Evolutionary conservation across 2,113 vertebrate species (phyloP).

Genomic region (Notechis scutatus): DNA sequence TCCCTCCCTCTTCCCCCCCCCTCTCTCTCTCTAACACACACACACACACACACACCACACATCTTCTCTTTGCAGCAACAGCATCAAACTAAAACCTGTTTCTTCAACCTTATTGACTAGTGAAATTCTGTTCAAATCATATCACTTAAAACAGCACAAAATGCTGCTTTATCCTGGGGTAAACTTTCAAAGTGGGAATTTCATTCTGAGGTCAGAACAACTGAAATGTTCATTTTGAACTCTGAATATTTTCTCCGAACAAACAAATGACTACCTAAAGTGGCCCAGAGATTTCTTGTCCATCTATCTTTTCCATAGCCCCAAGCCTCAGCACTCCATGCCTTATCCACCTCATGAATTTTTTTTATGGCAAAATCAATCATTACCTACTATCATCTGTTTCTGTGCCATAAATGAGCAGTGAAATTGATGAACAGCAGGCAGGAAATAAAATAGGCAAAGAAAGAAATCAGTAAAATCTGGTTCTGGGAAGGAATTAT

Average conservation of each 20-base stretch:
- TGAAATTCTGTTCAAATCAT: background rate
- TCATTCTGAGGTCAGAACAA: background rate
- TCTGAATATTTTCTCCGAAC: background rate
- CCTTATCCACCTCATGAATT: background rate
- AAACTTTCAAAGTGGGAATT: background rate
- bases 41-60: too few relatives aligned
- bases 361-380: background rate
- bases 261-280: background rate
- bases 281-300: too few relatives aligned
- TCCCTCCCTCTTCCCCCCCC: too few relatives aligned
- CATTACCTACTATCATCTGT: background rate
- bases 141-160: background rate
- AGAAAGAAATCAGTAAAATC: background rate
- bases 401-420: background rate
- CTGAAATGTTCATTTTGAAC: background rate
- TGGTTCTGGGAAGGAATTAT: background rate
- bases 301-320: background rate
- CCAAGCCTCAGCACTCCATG: background rate
- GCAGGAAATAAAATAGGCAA: background rate
- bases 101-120: background rate
- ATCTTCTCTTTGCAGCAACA: background rate
- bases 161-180: background rate
- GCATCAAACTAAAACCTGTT: background rate
- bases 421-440: background rate
- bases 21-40: too few relatives aligned